Base-by-base conservation (phyloP, 2,113 vertebrate species). In the Stictonetta naevosa region DNA sequence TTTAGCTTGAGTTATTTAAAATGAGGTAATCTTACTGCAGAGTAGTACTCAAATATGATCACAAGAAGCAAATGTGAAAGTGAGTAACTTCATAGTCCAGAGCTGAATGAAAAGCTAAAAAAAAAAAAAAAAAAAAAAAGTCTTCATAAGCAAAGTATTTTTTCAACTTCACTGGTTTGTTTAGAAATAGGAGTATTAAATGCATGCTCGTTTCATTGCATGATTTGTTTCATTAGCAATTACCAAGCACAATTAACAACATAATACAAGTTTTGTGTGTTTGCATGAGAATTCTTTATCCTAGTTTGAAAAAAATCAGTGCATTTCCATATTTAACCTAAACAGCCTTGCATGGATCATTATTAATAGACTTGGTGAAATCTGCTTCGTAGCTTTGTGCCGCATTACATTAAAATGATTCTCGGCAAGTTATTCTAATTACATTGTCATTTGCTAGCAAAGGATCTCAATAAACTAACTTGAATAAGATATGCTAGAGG, bases 351-450 rank as follows among this genome's bases (percentile, higher is more conserved):
- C 97, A 59, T 97, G 97, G 91, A 91, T 95, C 95, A 83, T 69
- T 68, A 94, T 96, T 97, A 97, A 96, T 97, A 80, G 95, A 97
- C 85, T 92, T 86, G 67, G 36, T 92, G 53, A 95, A 95, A 91
- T 91, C 95, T 80, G 98, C 97, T 98, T 97, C 52, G 92, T 96
- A 95, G 93, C 97, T 98, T 97, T 95, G 89, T 97, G 93, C 96
- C 86, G 94, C 93, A 48, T 95, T 90, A 89, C 15, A 90, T 92
- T 86, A 88, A 84, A 90, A 92, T 82, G 23, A 90, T 92, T 92
- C 71, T 94, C 1, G 1, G 68, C 71, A 86, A 96, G 82, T 81
- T 86, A 92, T 81, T 89, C 96, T 63, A 96, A 91, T 95, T 88
- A 92, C 64, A 46, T 89, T 13, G 5, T 91, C 83, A 50, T 94